phyloP scores from a whole-genome alignment of 2,888 invertebrate species.

The Rhamnusium bicolor region DNA sequence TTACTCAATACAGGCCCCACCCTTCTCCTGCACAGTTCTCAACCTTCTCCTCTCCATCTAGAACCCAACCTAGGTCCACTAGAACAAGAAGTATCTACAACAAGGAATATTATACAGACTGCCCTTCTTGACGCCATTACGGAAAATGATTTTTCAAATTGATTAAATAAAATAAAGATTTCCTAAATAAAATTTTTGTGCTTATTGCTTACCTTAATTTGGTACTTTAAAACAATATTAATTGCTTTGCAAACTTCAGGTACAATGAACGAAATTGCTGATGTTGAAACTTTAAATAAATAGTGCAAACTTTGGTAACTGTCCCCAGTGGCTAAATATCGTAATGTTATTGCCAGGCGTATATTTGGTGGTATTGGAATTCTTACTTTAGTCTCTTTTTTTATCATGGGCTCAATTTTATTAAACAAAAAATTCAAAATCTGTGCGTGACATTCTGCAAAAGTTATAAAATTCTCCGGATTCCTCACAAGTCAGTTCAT shows the following conservation, averaged over 20 bases:
- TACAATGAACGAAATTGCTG: conserved; percentile 7
- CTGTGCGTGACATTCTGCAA: conserved; percentile 2
- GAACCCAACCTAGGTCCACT: too few relatives aligned
- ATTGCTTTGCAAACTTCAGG: conserved; percentile 2
- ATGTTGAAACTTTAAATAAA: conserved; percentile 24
- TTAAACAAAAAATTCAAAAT: conserved; percentile 29
- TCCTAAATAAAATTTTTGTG: neutral
- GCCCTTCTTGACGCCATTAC: too few relatives aligned
- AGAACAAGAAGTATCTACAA: too few relatives aligned
- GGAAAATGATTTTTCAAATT: neutral
- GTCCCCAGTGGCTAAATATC: conserved; percentile 31
- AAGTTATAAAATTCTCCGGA: conserved; percentile 29
- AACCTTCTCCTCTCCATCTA: too few relatives aligned
- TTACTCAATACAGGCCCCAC: too few relatives aligned
- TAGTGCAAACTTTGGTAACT: conserved; percentile 11
- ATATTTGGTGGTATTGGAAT: conserved; percentile 34
- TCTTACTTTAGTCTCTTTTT: conserved; percentile 25
- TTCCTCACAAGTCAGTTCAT: conserved; percentile 21
- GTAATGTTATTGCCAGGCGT: conserved; percentile 29
- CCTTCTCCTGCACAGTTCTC: too few relatives aligned
- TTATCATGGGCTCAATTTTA: conserved; percentile 31
- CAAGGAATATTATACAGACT: too few relatives aligned
- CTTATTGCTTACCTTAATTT: neutral
- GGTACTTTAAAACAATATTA: neutral
- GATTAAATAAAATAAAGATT: neutral